Conservation (phyloP, 1,140 invertebrate species). For the Heliconius hermathena region DNA sequence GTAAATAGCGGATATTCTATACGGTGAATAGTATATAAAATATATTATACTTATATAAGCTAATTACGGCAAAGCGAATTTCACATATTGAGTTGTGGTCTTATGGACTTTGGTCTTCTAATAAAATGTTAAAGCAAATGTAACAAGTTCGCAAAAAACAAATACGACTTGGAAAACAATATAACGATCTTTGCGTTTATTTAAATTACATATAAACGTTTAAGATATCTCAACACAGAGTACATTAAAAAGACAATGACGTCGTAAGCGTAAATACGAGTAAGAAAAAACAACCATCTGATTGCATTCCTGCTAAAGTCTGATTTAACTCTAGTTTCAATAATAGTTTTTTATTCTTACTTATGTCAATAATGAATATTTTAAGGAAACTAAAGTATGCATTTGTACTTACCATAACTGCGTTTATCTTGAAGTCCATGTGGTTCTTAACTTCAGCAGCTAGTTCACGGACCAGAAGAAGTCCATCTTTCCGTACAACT, state of each 20-base stretch:
- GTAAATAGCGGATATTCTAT: background rate
- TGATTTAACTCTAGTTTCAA: background rate
- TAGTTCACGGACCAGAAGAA: slow-evolving; percentile 90
- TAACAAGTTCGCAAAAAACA: background rate
- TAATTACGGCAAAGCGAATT: background rate
- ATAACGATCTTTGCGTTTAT: background rate
- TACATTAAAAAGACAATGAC: background rate
- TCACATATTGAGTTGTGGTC: background rate
- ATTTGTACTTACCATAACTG: slow-evolving; percentile 89
- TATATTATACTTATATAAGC: background rate
- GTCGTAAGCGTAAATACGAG: background rate
- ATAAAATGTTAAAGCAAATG: background rate
- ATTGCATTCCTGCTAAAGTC: background rate
- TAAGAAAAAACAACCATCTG: background rate
- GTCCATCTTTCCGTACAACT: slow-evolving; percentile 90
- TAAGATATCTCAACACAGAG: background rate
- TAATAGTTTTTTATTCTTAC: background rate
- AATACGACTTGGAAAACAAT: background rate
- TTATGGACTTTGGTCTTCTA: background rate
- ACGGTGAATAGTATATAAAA: background rate
- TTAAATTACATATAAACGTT: slow-evolving; percentile 2
- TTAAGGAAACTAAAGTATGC: background rate
- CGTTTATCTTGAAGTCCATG: slow-evolving; percentile 95
- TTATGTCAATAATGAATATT: too few species aligned
- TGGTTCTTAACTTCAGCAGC: slow-evolving; percentile 93